These are phyloP conservation scores for Yponomeuta sedellus DNA, from an alignment of 2,888 invertebrate species.

Conservation along the genomic window DNA sequence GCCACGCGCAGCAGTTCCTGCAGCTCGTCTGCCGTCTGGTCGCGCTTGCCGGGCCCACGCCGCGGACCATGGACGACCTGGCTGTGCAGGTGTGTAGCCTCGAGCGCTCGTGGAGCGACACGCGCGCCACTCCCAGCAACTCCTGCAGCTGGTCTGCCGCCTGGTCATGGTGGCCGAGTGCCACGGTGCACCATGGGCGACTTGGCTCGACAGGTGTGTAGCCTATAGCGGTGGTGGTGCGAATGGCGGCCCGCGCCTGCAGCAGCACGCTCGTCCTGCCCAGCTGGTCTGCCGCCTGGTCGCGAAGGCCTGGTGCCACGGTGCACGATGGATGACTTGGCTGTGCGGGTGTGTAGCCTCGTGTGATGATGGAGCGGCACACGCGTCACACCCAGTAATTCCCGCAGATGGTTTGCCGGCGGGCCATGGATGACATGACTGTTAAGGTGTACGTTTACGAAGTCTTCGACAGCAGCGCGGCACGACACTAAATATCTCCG, in stretches of 20 bases:
- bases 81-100: slow-evolving; percentile 43
- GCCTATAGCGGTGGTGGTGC: slow-evolving; percentile 69
- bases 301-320: slow-evolving; percentile 80
- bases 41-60: slow-evolving; percentile 81
- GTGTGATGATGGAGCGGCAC: slow-evolving; percentile 57
- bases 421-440: slow-evolving; percentile 78
- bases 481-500: too few relatives aligned
- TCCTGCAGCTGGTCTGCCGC: slow-evolving; percentile 83
- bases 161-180: slow-evolving; percentile 81
- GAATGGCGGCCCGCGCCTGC: slow-evolving; percentile 84
- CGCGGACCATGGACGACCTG: slow-evolving; percentile 80
- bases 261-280: slow-evolving; percentile 63
- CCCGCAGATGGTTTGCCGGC: too few relatives aligned
- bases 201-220: slow-evolving; percentile 50
- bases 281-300: too few relatives aligned
- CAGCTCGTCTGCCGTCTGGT: slow-evolving; percentile 82
- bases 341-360: slow-evolving; percentile 41
- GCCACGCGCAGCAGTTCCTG: slow-evolving; percentile 87
- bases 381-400: too few relatives aligned
- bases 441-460: slow-evolving; percentile 9
- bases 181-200: slow-evolving; percentile 82
- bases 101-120: slow-evolving; percentile 58
- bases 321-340: slow-evolving; percentile 80
- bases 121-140: slow-evolving; percentile 86
- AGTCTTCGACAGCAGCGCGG: too few relatives aligned